Evolutionary conservation across 2,113 vertebrate species (phyloP), one percentile per base, ranked within the genome.

Genomic region (Psophia crepitans): DNA sequence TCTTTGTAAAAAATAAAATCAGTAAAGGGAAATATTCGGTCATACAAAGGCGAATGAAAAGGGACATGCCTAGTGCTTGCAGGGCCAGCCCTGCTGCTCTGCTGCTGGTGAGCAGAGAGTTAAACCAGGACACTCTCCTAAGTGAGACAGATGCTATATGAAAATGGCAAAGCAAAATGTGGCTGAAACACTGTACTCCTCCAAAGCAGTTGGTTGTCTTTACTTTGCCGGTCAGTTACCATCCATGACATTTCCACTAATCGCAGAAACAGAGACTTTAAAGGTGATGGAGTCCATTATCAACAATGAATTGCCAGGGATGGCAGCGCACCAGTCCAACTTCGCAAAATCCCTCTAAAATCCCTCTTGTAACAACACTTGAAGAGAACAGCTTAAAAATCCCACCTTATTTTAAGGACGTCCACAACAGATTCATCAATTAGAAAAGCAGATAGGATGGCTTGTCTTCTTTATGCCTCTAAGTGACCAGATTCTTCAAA

Each of bases 281-380:
- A 79, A 93, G 63, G 70, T 54, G 74, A 58, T 2, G 30, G 89
- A 97, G 92, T 96, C 91, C 94, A 96, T 93, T 96, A 91, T 96
- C 96, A 97, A 97, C 95, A 97, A 94, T 96, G 93, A 91, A 92
- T 91, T 95, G 89, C 94, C 93, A 96, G 63, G n/a, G 84, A 95
- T 89, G 94, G 94, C 95, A 96, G 53, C 48, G 78, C 48, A 94
- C 73, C 88, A 84, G 69, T 68, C 80, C 80, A 93, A 74, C 53
- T 89, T 61, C 80, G 35, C 92, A 95, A 91, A 94, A 97, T 81
- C 74, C 54, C 61, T 94, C 79, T 35, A 69, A 87, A 69, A 80
- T 60, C 58, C 57, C 63, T 89, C 84, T 89, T 87, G n/a, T 79
- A 95, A 91, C 77, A 96, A 95, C 70, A 65, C 60, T 93, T 33